phyloP scores from a whole-genome alignment of 2,888 invertebrate species.

The Epinotia brunnichana region DNA sequence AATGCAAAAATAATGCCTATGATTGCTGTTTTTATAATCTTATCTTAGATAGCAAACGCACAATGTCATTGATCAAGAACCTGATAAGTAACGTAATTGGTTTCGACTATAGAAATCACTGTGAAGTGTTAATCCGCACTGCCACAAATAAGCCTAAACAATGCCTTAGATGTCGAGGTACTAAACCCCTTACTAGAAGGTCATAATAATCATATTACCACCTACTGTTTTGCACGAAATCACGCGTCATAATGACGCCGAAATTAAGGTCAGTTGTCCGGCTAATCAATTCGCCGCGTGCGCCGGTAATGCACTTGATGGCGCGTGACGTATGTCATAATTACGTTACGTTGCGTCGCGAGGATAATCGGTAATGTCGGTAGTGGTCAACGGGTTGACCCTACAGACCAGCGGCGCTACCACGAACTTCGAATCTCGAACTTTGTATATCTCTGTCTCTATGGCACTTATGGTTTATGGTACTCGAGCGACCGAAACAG shows the following conservation, averaged over 20 bases:
- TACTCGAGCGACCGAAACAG: too few species aligned
- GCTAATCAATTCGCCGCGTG: slow-evolving; percentile 31
- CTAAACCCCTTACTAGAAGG: background rate
- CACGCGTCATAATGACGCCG: slow-evolving; percentile 12
- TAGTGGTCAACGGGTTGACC: background rate
- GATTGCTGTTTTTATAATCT: background rate
- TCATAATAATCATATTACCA: background rate
- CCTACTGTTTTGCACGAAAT: slow-evolving; percentile 27
- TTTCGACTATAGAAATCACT: background rate
- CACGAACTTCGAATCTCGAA: too few species aligned
- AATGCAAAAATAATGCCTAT: background rate
- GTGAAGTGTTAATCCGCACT: background rate
- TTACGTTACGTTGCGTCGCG: background rate
- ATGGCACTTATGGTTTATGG: too few species aligned
- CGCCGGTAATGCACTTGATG: slow-evolving; percentile 15
- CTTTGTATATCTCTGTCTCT: too few species aligned
- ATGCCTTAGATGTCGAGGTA: background rate
- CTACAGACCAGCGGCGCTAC: too few species aligned
- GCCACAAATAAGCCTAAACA: too few species aligned
- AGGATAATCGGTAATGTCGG: background rate
- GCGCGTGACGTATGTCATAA: slow-evolving; percentile 33
- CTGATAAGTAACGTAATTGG: slow-evolving; percentile 1
- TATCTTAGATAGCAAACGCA: slow-evolving; percentile 22
- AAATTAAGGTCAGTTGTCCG: slow-evolving; percentile 27
- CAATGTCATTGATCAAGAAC: slow-evolving; percentile 18